Conservation (phyloP, 2,113 vertebrate genomes). For the Hyla sarda region DNA sequence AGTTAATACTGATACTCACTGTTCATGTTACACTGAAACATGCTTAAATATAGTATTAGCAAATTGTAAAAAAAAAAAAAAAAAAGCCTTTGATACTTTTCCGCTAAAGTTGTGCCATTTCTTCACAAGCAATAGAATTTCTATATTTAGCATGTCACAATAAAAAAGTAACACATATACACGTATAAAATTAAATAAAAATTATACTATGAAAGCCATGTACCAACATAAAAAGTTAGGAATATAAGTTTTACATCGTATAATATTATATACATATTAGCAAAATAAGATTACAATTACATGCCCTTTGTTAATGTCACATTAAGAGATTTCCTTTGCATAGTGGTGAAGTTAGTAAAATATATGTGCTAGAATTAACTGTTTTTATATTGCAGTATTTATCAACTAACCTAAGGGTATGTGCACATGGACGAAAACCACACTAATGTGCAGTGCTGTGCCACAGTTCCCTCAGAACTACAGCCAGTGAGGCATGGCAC, state of each 20-base stretch:
- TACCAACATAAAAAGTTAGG: slow-evolving; percentile 4
- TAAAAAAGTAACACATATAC: neutral
- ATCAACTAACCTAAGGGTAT: too few species aligned
- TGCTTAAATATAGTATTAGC: slow-evolving; percentile 15
- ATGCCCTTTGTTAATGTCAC: neutral
- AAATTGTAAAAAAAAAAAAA: slow-evolving; percentile 39
- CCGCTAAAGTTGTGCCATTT: neutral
- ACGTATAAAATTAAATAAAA: slow-evolving; percentile 1
- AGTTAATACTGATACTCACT: slow-evolving; percentile 46
- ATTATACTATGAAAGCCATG: neutral
- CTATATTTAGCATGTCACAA: neutral
- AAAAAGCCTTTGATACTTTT: slow-evolving; percentile 8
- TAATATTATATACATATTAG: slow-evolving; percentile 6
- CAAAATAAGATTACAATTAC: neutral
- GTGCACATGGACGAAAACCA: too few species aligned
- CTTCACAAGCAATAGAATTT: neutral
- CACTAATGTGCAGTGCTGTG: too few species aligned
- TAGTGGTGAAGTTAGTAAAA: neutral
- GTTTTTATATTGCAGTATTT: neutral
- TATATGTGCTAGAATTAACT: neutral
- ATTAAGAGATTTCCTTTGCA: neutral
- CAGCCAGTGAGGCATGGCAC: too few species aligned
- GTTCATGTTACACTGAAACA: slow-evolving; percentile 37
- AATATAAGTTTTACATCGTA: neutral
- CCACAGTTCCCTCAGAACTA: too few species aligned